phyloP scores from a whole-genome alignment of 2,797 vertebrate species.

The Pachyuromys duprasi region DNA sequence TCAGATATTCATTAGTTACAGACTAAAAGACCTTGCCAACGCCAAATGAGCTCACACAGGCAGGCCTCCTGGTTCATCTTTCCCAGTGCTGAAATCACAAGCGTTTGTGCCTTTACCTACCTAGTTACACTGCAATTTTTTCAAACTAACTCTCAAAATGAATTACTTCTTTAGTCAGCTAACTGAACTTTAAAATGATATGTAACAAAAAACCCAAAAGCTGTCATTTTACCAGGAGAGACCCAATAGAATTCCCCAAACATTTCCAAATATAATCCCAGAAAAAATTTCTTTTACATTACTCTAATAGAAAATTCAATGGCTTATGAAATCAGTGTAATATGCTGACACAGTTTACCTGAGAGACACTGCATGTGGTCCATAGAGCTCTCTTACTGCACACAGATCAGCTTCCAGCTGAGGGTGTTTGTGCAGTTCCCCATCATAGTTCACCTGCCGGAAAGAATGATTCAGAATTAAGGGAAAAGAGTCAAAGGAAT shows the following conservation, averaged over 20 bases:
- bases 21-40: not conserved
- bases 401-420: slow-evolving; percentile 93
- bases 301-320: not conserved
- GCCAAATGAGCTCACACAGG: not conserved
- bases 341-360: slow-evolving; percentile 85
- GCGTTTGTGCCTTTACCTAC: not conserved
- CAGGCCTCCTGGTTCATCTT: not conserved
- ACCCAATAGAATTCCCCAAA: not conserved
- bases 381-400: slow-evolving; percentile 93
- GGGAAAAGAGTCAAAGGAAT: not conserved
- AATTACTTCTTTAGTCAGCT: not conserved
- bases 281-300: not conserved
- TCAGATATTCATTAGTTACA: not conserved
- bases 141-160: not conserved
- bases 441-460: slow-evolving; percentile 92
- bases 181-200: not conserved
- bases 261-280: not conserved
- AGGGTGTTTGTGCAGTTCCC: slow-evolving; percentile 94
- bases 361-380: slow-evolving; percentile 94
- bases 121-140: not conserved
- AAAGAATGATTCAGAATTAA: not conserved
- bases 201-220: not conserved
- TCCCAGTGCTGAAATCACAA: not conserved
- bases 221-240: not conserved
- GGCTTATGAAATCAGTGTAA: not conserved